Conservation (phyloP, 2,888 invertebrate genomes). For the Ferrisia virgata region DNA sequence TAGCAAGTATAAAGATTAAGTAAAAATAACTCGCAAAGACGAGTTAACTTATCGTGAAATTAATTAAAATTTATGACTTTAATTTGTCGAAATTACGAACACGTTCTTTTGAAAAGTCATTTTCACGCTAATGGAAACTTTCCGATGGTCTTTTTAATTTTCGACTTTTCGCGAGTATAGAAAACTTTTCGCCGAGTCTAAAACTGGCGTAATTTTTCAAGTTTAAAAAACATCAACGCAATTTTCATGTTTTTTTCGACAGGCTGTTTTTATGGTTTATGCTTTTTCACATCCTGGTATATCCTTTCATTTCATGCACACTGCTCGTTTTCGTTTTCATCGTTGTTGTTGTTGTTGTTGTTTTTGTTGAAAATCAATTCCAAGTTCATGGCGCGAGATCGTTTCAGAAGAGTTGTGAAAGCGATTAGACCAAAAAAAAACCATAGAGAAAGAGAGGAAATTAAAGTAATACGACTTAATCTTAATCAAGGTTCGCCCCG, state of each 20-base stretch:
- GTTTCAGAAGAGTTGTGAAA: not conserved
- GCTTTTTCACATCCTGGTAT: too few species aligned
- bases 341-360: not conserved
- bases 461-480: slow-evolving; percentile 3
- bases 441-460: not conserved
- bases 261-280: not conserved
- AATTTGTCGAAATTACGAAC: slow-evolving; percentile 1
- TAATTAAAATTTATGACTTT: slow-evolving; percentile 14
- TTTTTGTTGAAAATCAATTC: not conserved
- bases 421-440: not conserved
- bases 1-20: not conserved
- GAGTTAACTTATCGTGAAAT: not conserved
- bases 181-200: not conserved
- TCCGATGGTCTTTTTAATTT: not conserved
- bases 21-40: not conserved
- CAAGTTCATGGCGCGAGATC: not conserved
- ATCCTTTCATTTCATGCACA: too few species aligned
- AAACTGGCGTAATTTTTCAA: not conserved
- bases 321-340: not conserved
- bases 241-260: not conserved
- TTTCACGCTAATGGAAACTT: not conserved
- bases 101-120: not conserved
- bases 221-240: not conserved
- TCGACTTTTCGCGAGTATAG: not conserved
- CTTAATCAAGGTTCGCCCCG: slow-evolving; percentile 1